Evolutionary conservation across 1,140 invertebrate genomes (phyloP), one percentile per base, ranked within the genome.

Genomic region (Heliothis virescens): DNA sequence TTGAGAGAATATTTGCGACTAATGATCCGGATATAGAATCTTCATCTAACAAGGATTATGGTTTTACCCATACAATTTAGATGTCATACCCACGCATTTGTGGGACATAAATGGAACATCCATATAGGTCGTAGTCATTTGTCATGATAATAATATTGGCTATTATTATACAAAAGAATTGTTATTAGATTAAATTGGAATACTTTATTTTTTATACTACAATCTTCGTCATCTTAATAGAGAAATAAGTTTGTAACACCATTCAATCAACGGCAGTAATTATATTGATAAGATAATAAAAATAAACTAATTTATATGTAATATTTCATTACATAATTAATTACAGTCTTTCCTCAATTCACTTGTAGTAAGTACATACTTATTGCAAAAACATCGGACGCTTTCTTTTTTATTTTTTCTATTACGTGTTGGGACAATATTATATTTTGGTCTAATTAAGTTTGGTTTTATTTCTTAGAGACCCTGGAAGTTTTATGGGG

Each of bases 81-180:
- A 13, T 48, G 62, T 65, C 18, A 18, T 65, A 48, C 62, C 62
- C 62, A 48, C 62, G 62, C 60, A 16, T 1, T 41, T 34, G 41
- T 47, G 29, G 62, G 16, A 48, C 62, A 47, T 9, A 65, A 65
- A 65, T 65, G 62, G 62, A 65, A 65, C 29, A 65, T 48, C 62
- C 47, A 65, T 48, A 41, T 65, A 48, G 62, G 62, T 18, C 18
- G 41, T 18, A n/a, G 41, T 18, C 41, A 11, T 65, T 65, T 65
- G 62, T 65, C 62, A 65, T 65, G 18, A 65, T 34, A n/a, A 65
- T 47, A 12, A 16, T n/a, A 18, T 41, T 12, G 16, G n/a, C 62
- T 48, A 65, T 65, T 65, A n/a, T 65, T 65, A 65, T 63, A n/a
- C n/a, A n/a, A n/a, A n/a, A n/a, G 29, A n/a, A 12, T 65, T 65